phyloP scores from a whole-genome alignment of 2,888 invertebrate species.

The Drosophila recens region DNA sequence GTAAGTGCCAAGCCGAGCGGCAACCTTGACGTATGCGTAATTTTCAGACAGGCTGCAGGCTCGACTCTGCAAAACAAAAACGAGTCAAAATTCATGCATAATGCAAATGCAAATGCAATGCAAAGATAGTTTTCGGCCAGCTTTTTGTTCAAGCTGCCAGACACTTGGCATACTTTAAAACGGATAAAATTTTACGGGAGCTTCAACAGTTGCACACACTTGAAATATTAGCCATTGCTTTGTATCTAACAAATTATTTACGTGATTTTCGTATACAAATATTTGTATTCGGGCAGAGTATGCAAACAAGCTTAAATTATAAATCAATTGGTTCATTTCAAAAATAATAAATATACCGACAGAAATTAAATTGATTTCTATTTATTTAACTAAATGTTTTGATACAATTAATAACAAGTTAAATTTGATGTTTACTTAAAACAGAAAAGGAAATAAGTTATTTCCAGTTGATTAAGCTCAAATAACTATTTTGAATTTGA shows the following conservation, averaged over 20 bases:
- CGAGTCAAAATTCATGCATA: constrained; percentile 63
- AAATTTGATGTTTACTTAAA: not conserved
- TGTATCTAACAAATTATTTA: constrained; percentile 6
- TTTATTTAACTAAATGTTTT: not conserved
- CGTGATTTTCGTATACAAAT: constrained; percentile 9
- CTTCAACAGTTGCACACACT: not conserved
- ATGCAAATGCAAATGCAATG: constrained; percentile 64
- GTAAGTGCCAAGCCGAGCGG: constrained; percentile 42
- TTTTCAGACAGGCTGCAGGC: constrained; percentile 5
- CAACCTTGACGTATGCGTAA: constrained; percentile 39
- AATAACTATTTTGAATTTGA: not conserved
- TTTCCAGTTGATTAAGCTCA: not conserved
- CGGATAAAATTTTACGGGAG: not conserved
- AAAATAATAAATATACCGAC: not conserved
- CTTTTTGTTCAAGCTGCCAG: not conserved
- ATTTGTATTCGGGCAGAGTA: constrained; percentile 6
- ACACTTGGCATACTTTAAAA: constrained; percentile 12
- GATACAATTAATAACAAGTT: not conserved
- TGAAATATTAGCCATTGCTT: constrained; percentile 19
- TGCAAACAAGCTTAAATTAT: constrained; percentile 1
- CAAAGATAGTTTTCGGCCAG: constrained; percentile 57
- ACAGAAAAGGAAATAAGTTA: not conserved
- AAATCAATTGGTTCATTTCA: not conserved
- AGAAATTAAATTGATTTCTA: not conserved
- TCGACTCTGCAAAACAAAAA: not conserved